phyloP scores from a whole-genome alignment of 1,140 invertebrate species.

The Drosophila subpulchrella region DNA sequence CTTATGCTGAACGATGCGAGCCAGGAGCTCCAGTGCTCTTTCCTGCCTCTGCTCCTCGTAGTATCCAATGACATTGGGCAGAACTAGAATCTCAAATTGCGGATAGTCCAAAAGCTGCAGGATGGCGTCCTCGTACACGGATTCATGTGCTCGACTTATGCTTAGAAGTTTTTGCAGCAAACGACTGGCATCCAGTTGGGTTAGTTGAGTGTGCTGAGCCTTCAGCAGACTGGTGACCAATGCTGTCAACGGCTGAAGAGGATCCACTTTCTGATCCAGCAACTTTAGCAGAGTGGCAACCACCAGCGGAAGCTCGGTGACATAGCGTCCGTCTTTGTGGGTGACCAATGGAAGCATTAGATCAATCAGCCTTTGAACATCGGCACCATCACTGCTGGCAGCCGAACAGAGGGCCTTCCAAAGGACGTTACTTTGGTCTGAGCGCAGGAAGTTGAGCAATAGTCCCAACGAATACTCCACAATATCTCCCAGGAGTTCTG shows the following conservation, averaged over 20 bases:
- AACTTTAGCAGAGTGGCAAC: conserved; percentile 86
- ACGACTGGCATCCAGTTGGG: conserved; percentile 89
- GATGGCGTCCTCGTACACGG: conserved; percentile 87
- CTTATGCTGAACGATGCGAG: conserved; percentile 89
- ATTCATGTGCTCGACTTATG: conserved; percentile 82
- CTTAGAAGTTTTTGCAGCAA: conserved; percentile 87
- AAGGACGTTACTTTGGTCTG: conserved; percentile 87
- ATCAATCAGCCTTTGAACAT: conserved; percentile 53
- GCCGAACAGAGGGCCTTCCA: conserved; percentile 85
- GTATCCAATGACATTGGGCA: conserved; percentile 89
- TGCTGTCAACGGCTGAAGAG: conserved; percentile 35
- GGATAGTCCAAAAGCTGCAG: conserved; percentile 88
- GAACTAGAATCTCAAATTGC: conserved; percentile 90
- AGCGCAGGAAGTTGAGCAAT: conserved; percentile 86
- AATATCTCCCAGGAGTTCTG: conserved; percentile 88
- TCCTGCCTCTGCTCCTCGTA: conserved; percentile 86
- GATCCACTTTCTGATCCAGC: conserved; percentile 69
- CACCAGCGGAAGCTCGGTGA: conserved; percentile 86
- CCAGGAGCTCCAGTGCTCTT: conserved; percentile 87
- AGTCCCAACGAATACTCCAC: conserved; percentile 87
- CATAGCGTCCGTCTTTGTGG: conserved; percentile 87
- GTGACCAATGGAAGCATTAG: conserved; percentile 87
- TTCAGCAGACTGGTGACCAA: conserved; percentile 60
- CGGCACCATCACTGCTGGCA: neutral
- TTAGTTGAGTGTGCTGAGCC: conserved; percentile 86